Evolutionary conservation across 2,113 vertebrate species (phyloP), one percentile per base, ranked within the genome.

Genomic region (Callorhinus ursinus): DNA sequence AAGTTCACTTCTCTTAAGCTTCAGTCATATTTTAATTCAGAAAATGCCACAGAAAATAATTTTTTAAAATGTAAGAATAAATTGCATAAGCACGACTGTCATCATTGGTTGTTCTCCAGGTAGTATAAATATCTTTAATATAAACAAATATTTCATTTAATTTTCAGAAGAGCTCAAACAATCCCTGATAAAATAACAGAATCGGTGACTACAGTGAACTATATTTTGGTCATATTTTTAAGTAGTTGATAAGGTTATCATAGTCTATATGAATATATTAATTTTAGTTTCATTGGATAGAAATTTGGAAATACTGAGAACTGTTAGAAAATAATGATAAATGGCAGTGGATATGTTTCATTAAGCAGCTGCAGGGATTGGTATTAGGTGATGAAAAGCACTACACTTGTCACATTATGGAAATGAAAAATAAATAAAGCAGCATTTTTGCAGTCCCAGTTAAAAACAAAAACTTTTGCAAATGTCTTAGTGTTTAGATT

Each of bases 251-350:
- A 69, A 77, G 11, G 26, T 93, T 91, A 33, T 49, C 16, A 39
- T 16, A 72, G 15, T 39, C 59, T 85, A 46, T 53, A 1, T 92
- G 53, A 79, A 49, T 42, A 74, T 8, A n/a, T 77, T 83, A 18
- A 88, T 90, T 91, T 95, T 42, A 26, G 19, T 74, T 87, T 96
- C 18, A 74, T 88, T 86, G 22, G 39, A 19, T 8, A 84, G 13
- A 9, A 63, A 14, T 74, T 31, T 84, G 49, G 80, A 94, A 84
- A 63, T 77, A 82, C 6, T 19, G 22, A 36, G 5, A 95, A n/a
- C 39, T 7, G n/a, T 86, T 91, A 89, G 53, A 79, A 96, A 93
- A 76, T 87, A 59, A 97, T 81, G n/a, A 93, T 19, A 87, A 86
- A 92, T 71, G 42, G 49, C 1, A 46, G 36, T 87, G 42, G 28